Conservation (phyloP, 2,797 vertebrate species). For the Poliocrania exsul region DNA sequence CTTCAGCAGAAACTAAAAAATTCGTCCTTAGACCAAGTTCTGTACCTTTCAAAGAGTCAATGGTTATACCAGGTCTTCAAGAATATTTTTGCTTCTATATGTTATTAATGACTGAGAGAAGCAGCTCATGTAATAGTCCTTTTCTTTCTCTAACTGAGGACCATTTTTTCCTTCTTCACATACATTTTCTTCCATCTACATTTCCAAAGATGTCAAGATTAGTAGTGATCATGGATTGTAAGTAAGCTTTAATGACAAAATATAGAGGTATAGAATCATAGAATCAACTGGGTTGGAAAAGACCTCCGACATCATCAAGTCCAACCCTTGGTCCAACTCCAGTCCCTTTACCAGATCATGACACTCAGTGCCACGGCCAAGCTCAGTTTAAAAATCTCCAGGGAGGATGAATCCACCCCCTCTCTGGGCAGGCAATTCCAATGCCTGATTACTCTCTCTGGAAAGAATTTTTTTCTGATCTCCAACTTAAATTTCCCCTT, state of each 20-base stretch:
- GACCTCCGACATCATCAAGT: too few species aligned
- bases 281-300: too few species aligned
- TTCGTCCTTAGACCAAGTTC: neutral
- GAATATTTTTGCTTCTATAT: neutral
- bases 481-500: too few species aligned
- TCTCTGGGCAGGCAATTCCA: too few species aligned
- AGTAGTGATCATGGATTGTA: neutral
- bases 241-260: neutral
- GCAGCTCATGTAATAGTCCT: neutral
- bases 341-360: too few species aligned
- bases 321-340: too few species aligned
- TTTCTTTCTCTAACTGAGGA: neutral
- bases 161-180: neutral
- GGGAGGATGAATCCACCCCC: too few species aligned
- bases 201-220: neutral
- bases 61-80: neutral
- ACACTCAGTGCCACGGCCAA: too few species aligned
- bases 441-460: too few species aligned
- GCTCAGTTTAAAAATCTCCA: too few species aligned
- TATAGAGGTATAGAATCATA: neutral
- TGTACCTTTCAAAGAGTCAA: neutral
- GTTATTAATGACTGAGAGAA: neutral
- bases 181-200: neutral
- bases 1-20: neutral
- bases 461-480: too few species aligned